Conservation (phyloP, 2,113 vertebrate species). For the Cariama cristata region DNA sequence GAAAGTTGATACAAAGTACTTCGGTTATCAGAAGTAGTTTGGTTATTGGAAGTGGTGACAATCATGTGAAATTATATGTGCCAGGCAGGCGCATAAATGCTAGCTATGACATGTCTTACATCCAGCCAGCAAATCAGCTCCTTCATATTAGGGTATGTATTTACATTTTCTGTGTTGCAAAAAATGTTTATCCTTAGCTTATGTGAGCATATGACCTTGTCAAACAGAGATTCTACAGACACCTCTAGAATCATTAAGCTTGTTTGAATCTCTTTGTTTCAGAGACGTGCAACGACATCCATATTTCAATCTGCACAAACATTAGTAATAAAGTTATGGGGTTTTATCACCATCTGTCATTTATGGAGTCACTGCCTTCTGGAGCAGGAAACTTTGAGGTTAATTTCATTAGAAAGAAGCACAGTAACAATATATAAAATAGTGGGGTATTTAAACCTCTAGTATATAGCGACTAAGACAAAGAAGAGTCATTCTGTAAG, state of each 20-base stretch:
- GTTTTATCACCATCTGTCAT: slow-evolving; percentile 50
- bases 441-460: neutral
- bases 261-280: neutral
- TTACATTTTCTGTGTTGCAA: neutral
- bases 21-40: neutral
- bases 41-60: neutral
- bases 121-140: neutral
- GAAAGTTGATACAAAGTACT: neutral
- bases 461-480: neutral
- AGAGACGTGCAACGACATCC: neutral
- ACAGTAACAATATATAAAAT: neutral
- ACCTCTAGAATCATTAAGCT: neutral
- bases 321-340: neutral
- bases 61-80: neutral
- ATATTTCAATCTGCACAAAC: slow-evolving; percentile 20
- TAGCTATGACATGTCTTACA: fast-evolving
- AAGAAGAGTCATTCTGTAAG: neutral
- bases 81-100: neutral
- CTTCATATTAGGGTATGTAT: neutral
- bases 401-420: slow-evolving; percentile 13
- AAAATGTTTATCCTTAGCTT: neutral
- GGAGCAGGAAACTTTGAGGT: slow-evolving; percentile 7
- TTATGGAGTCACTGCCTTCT: neutral
- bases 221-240: neutral
- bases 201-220: slow-evolving; percentile 13